Evolutionary conservation across 1,140 invertebrate genomes (phyloP), one percentile per base, ranked within the genome.

Genomic region (Marisa cornuarietis): DNA sequence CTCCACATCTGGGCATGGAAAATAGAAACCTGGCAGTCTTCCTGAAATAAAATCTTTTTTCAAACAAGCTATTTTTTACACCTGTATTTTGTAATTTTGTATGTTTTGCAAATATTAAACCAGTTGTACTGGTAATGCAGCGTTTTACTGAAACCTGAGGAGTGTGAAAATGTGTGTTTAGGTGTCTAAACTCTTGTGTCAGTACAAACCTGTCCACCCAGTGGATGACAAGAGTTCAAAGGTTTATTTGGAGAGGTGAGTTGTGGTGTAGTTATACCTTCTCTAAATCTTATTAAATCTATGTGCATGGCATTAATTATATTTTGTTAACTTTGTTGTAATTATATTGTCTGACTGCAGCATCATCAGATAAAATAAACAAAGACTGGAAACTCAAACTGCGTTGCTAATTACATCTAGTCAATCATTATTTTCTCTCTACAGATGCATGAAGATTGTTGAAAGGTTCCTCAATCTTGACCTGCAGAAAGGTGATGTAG

Each of bases 391-490:
- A 42, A 14, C 52, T 13, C 20, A 42, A 22, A 14, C 22, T n/a
- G 31, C 42, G 1, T 51, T 14, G 31, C 52, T 58, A 54, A n/a
- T 8, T 52, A 58, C 54, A 51, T 58, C 31, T 51, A 2, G 24
- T 65, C 22, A 54, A 62, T 20, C 14, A 58, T 58, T 26, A n/a
- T 42, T 13, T 54, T 58, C 79, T 42, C 79, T 42, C 83, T 86
- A 22, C 78, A 90, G 89, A 71, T 87, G 84, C 83, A 68, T 81
- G 54, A 76, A 80, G 16, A 87, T 90, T 77, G 85, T 88, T 4
- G 78, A 82, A 13, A 84, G 74, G 62, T 89, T 90, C 63, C 66
- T 88, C 26, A 78, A 88, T 52, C 79, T 90, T 14, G 85, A 90
- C 71, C 63, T 89, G 24, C 85, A 87, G 14, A 84, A 79, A 65